Conservation (phyloP, 2,888 invertebrate species). For the Caenorhabditis wallacei region DNA sequence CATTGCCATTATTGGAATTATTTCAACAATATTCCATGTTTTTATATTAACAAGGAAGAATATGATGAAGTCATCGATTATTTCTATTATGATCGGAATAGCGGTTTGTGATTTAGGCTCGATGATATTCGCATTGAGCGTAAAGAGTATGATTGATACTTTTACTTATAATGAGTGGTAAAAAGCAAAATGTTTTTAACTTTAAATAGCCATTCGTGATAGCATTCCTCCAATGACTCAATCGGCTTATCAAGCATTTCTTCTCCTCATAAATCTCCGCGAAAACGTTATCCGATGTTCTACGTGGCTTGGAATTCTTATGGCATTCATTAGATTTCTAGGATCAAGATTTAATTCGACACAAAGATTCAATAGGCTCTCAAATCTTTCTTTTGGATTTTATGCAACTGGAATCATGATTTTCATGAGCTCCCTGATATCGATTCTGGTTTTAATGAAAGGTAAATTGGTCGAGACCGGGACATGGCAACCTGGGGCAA, state of each 20-base stretch:
- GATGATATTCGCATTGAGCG: neutral
- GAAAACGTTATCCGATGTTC: slow-evolving; percentile 13
- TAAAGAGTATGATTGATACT: neutral
- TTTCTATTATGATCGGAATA: slow-evolving; percentile 20
- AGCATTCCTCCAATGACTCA: neutral
- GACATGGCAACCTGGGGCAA: neutral
- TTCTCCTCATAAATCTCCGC: neutral
- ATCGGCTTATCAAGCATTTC: neutral
- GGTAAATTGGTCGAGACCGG: neutral
- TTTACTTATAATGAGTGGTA: slow-evolving; percentile 3
- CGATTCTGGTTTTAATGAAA: neutral
- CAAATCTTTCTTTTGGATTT: neutral
- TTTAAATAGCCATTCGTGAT: neutral
- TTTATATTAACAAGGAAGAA: slow-evolving; percentile 5
- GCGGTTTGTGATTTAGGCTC: neutral
- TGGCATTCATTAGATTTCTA: slow-evolving; percentile 5
- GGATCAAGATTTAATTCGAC: neutral
- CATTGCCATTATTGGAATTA: slow-evolving; percentile 12
- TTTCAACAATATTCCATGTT: slow-evolving; percentile 13
- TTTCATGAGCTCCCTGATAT: neutral
- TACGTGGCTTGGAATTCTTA: slow-evolving; percentile 14
- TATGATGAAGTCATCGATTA: slow-evolving; percentile 19
- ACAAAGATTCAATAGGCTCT: neutral
- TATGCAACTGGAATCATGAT: neutral
- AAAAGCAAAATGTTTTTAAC: neutral